Base-by-base conservation (phyloP, 2,888 invertebrate genomes). In the Spodoptera picta region DNA sequence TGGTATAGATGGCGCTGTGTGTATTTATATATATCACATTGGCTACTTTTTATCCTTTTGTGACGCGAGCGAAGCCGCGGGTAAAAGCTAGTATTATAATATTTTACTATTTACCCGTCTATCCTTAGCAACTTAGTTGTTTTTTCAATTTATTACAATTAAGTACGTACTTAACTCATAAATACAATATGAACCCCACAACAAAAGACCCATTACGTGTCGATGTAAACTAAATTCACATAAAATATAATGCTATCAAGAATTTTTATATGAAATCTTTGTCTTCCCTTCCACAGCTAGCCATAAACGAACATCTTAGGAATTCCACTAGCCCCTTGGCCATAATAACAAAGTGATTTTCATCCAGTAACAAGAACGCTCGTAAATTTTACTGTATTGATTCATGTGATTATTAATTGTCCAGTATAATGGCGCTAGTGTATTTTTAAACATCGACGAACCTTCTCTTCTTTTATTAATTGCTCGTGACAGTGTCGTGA, bases 351-450 rank as follows among this genome's bases (percentile, higher is more conserved):
- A 73, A 79, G 65, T 75, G 68, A 75, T 80, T 75, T 27, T 68
- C 68, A 68, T 73, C 56, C 73, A 49, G 75, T 77, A 80, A 85
- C 84, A 82, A 85, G 82, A 80, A 71, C 71, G 60, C 23, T 68
- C 58, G 80, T 85, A 83, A 84, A 83, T 83, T 74, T 14, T 72
- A 63, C 65, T 65, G 60, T 74, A 80, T 80, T 83, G 83, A 84
- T 84, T 83, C 76, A 83, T 83, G 77, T 66, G 75, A 79, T 79
- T 83, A 80, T 79, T 84, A 78, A 78, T 75, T 79, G 66, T 65
- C 50, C 47, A 36, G 24, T 54, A 56, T 70, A 77, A 63, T 68
- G 50, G 66, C 10, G 47, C 41, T 45, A 56, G 53, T 55, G 48
- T 66, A 50, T 60, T 67, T 66, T 65, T 67, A 69, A 55, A 60